phyloP scores from a whole-genome alignment of 2,797 vertebrate species.

The Thaleichthys pacificus region DNA sequence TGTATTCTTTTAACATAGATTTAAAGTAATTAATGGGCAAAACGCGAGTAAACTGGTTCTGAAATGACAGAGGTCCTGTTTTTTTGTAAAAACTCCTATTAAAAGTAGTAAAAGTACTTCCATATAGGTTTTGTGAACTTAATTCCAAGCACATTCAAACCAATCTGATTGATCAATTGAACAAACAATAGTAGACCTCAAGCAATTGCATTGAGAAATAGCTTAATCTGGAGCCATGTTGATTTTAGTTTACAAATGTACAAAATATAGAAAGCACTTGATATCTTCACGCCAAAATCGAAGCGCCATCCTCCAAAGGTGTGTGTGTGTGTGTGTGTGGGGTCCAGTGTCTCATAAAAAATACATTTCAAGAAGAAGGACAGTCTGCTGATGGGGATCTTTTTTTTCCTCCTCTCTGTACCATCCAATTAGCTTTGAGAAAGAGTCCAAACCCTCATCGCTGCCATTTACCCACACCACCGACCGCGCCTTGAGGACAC shows the following conservation, averaged over 20 bases:
- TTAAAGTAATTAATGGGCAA: slow-evolving; percentile 32
- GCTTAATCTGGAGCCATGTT: slow-evolving; percentile 59
- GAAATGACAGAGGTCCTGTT: slow-evolving; percentile 12
- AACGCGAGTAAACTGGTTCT: not conserved
- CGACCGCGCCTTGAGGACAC: slow-evolving; percentile 62
- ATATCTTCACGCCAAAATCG: slow-evolving; percentile 60
- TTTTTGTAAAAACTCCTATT: not conserved
- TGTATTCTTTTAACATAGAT: slow-evolving; percentile 29
- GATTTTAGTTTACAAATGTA: slow-evolving; percentile 35
- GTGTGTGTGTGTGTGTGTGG: not conserved
- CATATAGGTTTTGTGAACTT: no score
- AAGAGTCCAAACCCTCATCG: slow-evolving; percentile 55
- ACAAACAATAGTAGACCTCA: slow-evolving; percentile 9
- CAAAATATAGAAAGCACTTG: slow-evolving; percentile 41
- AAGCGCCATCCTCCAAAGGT: slow-evolving; percentile 34
- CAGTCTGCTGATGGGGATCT: slow-evolving; percentile 58
- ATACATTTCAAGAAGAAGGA: slow-evolving; percentile 61
- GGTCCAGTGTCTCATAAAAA: slow-evolving; percentile 64
- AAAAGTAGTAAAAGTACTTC: no score
- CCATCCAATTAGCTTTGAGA: slow-evolving; percentile 73
- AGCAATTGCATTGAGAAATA: slow-evolving; percentile 31
- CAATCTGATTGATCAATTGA: no score
- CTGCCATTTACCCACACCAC: slow-evolving; percentile 69
- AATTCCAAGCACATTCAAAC: no score
- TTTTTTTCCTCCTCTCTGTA: slow-evolving; percentile 43